Evolutionary conservation across 2,113 vertebrate species (phyloP).

Genomic region (Chionis minor): DNA sequence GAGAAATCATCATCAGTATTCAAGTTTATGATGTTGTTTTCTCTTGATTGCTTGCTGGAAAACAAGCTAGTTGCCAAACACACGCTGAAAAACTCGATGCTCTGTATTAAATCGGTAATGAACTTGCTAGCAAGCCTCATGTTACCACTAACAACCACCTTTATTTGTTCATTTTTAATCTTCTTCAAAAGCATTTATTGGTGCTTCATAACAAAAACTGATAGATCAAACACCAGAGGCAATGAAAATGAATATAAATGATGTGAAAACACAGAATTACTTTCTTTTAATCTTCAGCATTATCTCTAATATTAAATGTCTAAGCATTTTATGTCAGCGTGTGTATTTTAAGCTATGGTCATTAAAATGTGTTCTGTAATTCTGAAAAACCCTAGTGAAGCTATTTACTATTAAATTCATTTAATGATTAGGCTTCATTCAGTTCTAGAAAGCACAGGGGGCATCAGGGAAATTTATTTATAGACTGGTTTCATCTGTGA

Average conservation of each 20-base stretch:
- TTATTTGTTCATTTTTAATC: slow-evolving; percentile 11
- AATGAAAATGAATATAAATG: slow-evolving; percentile 45
- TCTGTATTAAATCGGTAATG: neutral
- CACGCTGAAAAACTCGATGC: neutral
- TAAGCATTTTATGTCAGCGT: neutral
- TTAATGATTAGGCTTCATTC: neutral
- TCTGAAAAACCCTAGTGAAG: neutral
- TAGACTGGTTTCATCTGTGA: neutral
- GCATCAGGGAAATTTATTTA: neutral
- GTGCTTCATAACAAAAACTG: slow-evolving; percentile 38
- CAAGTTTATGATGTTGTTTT: neutral
- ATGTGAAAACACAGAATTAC: slow-evolving; percentile 2
- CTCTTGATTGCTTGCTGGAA: neutral
- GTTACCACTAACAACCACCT: neutral
- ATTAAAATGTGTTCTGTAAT: neutral
- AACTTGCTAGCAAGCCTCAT: neutral
- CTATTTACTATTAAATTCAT: neutral
- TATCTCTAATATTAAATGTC: neutral
- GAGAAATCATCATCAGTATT: neutral
- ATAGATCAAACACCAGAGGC: slow-evolving; percentile 59
- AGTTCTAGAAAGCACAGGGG: neutral
- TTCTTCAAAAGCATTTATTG: slow-evolving; percentile 39
- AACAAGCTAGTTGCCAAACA: neutral
- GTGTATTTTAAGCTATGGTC: neutral
- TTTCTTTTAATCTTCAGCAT: slow-evolving; percentile 34